Base-by-base conservation (phyloP, 64 coral and sea anemone genomes). In the Dendronephthya gigantea region DNA sequence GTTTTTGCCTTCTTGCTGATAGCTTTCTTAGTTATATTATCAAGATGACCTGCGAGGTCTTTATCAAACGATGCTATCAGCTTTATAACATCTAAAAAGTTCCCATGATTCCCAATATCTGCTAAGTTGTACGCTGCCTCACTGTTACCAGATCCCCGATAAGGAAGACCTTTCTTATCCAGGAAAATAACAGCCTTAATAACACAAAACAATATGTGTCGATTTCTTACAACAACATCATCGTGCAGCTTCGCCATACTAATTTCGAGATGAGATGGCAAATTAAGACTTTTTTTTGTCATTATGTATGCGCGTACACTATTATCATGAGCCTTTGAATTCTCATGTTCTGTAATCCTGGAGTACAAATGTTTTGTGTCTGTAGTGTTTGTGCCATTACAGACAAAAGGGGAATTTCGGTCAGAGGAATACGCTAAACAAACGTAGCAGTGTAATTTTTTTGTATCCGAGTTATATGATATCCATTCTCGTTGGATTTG, bases 291-390 rank as follows among this genome's bases (percentile, higher is more conserved):
- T 62, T 62, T 62, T 58, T 62, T 62, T 52, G 50, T 22, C 55
- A 62, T 62, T 62, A 62, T 62, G 55, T 62, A 62, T 62, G 55
- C 55, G 2, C 55, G 1, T 62, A 62, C 55, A 62, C 55, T 62
- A 22, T 23, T 62, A 62, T 62, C 55, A 27, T 62, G 55, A 62
- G 55, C 55, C 12, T 62, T 62, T 62, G 55, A 62, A 62, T 62
- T 62, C 17, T 62, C 55, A 62, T 62, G 55, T 62, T 62, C 55
- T 62, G 55, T 62, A 27, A 62, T 62, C 55, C 55, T 62, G 55
- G 55, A 62, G 55, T 62, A 62, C 55, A 62, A 62, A 62, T 62
- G 55, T 62, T 62, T 62, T 62, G 55, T 62, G 55, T 62, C 55
- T 23, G 55, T 62, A 62, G 55, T 62, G 6, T 62, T 62, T 62